Evolutionary conservation across 37 sponge, comb jelly and placozoan species (phyloP).

Genomic region (Halisarca cf. caerulea): DNA sequence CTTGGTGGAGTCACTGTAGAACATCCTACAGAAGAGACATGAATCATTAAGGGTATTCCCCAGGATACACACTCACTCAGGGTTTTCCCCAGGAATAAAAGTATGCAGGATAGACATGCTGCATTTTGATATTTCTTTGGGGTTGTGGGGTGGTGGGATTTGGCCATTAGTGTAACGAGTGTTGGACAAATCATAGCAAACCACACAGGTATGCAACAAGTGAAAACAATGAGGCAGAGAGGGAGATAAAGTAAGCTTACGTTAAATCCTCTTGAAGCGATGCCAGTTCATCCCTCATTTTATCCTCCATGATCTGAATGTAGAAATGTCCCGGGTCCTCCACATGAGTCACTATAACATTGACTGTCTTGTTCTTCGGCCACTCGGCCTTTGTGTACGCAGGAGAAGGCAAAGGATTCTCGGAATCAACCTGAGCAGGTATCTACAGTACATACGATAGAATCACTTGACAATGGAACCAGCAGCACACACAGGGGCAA

Average conservation of each 20-base stretch:
- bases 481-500: too few relatives aligned
- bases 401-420: neutral
- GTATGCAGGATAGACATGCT: neutral
- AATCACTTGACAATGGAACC: too few relatives aligned
- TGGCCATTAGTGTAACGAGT: conserved; percentile 36
- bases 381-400: neutral
- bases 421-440: too few relatives aligned
- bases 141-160: neutral
- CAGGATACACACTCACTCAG: too few relatives aligned
- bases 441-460: too few relatives aligned
- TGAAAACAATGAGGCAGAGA: neutral
- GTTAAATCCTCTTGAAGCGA: conserved; percentile 2
- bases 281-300: neutral
- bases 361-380: conserved; percentile 15
- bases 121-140: too few relatives aligned
- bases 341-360: conserved; percentile 9
- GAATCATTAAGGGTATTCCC: too few relatives aligned
- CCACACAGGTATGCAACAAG: neutral
- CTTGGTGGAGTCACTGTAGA: conserved; percentile 5
- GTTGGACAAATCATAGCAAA: neutral
- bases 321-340: conserved; percentile 22
- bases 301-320: neutral
- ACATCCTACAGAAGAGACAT: neutral
- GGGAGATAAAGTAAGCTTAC: neutral
- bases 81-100: too few relatives aligned